phyloP scores from a whole-genome alignment of 2,113 vertebrate genomes.

The Poeciliopsis retropinna region DNA sequence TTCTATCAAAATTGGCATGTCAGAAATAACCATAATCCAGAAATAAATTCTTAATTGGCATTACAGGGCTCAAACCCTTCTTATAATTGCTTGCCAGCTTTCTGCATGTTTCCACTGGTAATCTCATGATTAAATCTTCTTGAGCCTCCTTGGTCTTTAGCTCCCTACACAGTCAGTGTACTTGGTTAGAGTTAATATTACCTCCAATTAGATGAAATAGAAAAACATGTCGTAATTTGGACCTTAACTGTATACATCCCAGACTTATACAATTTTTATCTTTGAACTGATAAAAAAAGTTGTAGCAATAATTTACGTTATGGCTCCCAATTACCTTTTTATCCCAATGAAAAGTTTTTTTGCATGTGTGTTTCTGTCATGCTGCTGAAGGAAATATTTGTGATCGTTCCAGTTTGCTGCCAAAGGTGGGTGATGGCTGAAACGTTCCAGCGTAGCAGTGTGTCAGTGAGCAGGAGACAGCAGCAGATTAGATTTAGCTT shows the following conservation, averaged over 20 bases:
- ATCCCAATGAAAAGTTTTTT: not conserved
- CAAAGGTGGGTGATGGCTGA: slow-evolving; percentile 52
- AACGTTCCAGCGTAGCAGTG: slow-evolving; percentile 60
- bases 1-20: too few relatives aligned
- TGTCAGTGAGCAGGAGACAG: slow-evolving; percentile 64
- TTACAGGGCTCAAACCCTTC: too few relatives aligned
- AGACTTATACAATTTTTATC: not conserved
- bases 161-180: not conserved
- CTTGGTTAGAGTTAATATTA: not conserved
- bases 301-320: not conserved
- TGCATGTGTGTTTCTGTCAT: not conserved
- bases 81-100: not conserved
- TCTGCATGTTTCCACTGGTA: not conserved
- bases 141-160: not conserved
- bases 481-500: slow-evolving; percentile 76
- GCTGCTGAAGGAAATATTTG: slow-evolving; percentile 5
- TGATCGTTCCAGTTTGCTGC: slow-evolving; percentile 60
- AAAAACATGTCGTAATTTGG: not conserved
- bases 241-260: not conserved
- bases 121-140: too few relatives aligned
- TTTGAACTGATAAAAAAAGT: not conserved
- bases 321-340: slow-evolving; percentile 14
- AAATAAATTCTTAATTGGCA: too few relatives aligned
- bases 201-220: not conserved
- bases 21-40: too few relatives aligned